Evolutionary conservation across 2,113 vertebrate genomes (phyloP).

Genomic region (Pleuronectes platessa): DNA sequence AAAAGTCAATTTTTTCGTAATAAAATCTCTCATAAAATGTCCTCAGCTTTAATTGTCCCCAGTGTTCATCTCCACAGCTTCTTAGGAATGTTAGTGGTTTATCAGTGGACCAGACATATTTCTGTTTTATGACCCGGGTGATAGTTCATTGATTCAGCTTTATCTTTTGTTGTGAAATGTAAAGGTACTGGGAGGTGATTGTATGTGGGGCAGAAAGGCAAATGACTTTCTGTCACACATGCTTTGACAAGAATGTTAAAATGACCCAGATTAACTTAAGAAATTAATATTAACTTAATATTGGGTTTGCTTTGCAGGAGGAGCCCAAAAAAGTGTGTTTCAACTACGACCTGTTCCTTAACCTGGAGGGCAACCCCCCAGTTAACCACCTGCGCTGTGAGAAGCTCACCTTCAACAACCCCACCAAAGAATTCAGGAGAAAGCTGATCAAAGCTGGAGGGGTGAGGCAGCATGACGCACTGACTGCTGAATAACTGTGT

Average conservation of each 20-base stretch:
- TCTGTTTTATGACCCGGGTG: constrained; percentile 54
- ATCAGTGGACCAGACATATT: constrained; percentile 32
- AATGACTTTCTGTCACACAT: not conserved
- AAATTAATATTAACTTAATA: not conserved
- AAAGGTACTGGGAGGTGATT: not conserved
- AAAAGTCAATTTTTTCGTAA: not conserved
- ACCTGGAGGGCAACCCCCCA: constrained; percentile 97
- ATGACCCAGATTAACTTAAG: not conserved
- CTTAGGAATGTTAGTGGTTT: constrained; percentile 51
- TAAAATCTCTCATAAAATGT: not conserved
- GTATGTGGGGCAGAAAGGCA: not conserved
- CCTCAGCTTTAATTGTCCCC: not conserved
- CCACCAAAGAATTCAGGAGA: constrained; percentile 96
- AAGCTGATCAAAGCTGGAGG: constrained; percentile 97
- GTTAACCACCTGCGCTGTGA: constrained; percentile 99
- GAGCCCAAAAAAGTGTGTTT: constrained; percentile 97
- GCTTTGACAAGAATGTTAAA: not conserved
- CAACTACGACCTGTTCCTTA: constrained; percentile 97
- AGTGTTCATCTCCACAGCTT: not conserved
- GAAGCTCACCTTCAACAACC: constrained; percentile 99
- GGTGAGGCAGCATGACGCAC: constrained; percentile 79
- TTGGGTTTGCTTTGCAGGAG: constrained; percentile 81
- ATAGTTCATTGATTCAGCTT: constrained; percentile 47
- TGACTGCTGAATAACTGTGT: constrained; percentile 18
- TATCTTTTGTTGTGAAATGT: constrained; percentile 47